Evolutionary conservation across 2,113 vertebrate genomes (phyloP), one percentile per base, ranked within the genome.

Genomic region (Lichenostomus cassidix): DNA sequence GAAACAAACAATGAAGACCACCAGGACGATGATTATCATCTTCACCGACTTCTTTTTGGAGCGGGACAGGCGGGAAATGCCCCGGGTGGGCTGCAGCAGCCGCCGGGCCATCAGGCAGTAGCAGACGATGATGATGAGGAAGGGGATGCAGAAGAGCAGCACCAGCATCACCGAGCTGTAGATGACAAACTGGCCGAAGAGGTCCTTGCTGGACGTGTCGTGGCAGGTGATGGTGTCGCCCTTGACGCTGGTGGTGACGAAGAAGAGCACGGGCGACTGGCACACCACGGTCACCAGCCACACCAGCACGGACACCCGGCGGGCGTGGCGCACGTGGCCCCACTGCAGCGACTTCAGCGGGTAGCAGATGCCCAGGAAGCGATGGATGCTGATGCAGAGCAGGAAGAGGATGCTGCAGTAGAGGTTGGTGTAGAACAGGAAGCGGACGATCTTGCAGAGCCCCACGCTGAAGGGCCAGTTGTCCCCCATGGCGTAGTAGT

Each of bases 321-420:
- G 98, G 37, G 99, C 99, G 0, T 98, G 98, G 50, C 95, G 98
- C 13, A 98, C 97, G 0, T 96, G 99, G 39, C 98, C 97, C 99
- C 99, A 99, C 60, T 83, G 96, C 76, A 99, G 97, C 0, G 99
- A 99, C 52, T 96, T 98, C 71, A 99, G 97, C 0, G 99, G 99
- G 71, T 98, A 98, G 92, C 99, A 98, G 95, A 99, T 96, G 2
- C 99, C 99, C 81, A 99, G 80, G 88, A 99, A 99, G 0, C 99
- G 98, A 52, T 99, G 99, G 80, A 99, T 64, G 83, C 99, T 99
- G 98, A 99, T 99, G 83, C 99, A 99, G 69, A 98, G 99, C 92
- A 99, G 98, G 97, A 99, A 99, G 29, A 99, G 98, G 96, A 99
- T 99, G 97, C 97, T 99, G 97, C 99, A 99, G 74, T 99, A 99